phyloP scores from a whole-genome alignment of 64 coral and sea anemone genomes.

The Trachythela sp. region DNA sequence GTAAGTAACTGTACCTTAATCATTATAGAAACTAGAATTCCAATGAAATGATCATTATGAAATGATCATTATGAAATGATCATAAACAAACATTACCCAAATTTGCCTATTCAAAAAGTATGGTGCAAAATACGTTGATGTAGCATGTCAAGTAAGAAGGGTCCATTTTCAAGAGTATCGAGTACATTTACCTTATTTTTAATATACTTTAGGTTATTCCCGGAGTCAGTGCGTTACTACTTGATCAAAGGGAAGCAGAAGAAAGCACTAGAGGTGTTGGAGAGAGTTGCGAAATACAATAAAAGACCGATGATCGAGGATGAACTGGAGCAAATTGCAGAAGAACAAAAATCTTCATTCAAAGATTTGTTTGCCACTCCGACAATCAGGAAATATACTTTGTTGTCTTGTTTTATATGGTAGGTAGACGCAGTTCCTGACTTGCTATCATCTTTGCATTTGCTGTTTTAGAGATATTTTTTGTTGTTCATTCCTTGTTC shows the following conservation, averaged over 20 bases:
- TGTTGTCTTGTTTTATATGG: slow-evolving; percentile 28
- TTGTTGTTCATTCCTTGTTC: too few relatives aligned
- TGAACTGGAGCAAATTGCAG: slow-evolving; percentile 46
- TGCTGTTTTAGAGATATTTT: too few relatives aligned
- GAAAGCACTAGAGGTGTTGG: slow-evolving; percentile 56
- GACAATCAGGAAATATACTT: slow-evolving; percentile 76
- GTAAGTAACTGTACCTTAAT: too few relatives aligned
- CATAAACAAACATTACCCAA: too few relatives aligned
- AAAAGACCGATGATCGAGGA: slow-evolving; percentile 60
- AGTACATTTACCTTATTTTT: background rate
- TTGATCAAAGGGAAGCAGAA: slow-evolving; percentile 37
- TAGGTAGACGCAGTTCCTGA: background rate
- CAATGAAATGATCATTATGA: too few relatives aligned
- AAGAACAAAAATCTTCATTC: slow-evolving; percentile 44
- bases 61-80: too few relatives aligned
- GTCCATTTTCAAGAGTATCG: background rate
- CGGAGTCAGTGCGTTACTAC: slow-evolving; percentile 87
- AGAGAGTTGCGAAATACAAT: slow-evolving; percentile 67
- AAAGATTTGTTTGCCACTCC: slow-evolving; percentile 66
- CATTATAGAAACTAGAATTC: too few relatives aligned
- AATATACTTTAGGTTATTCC: slow-evolving; percentile 49
- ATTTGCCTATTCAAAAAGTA: too few relatives aligned
- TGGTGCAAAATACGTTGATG: too few relatives aligned
- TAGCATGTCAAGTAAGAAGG: too few relatives aligned
- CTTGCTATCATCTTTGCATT: too few relatives aligned